Evolutionary conservation across 1,140 invertebrate genomes (phyloP), one percentile per base, ranked within the genome.

Genomic region (Drosophila ogumai): DNA sequence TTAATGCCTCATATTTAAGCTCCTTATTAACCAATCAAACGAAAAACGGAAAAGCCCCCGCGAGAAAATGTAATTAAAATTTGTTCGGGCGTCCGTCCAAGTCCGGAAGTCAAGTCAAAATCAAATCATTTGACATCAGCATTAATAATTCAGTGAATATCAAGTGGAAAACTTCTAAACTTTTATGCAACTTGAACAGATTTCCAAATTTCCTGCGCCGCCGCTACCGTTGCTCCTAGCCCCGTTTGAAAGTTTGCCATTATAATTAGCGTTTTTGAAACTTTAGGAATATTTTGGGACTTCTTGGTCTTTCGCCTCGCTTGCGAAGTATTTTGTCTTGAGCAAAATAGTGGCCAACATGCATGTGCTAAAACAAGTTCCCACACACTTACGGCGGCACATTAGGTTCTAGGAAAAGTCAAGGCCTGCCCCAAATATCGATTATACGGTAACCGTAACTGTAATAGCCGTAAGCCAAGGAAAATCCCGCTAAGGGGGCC

Each of bases 191-290:
- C 66, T 69, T 67, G 41, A 57, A 69, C 68, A 72, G 52, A 72
- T 58, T 71, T 32, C 19, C 41, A 38, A 47, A 32, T 36, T 47
- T 47, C 25, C 17, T n/a, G 34, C 34, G 7, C 15, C 17, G 9
- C 12, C 38, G 31, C 9, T 22, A 7, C 10, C 19, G 15, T 4
- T 5, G 8, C 22, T 17, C 25, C 25, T 28, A 28, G 13, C n/a
- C 34, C 17, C 9, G n/a, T 34, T 56, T 17, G 12, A 36, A 59
- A 72, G 50, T 72, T 71, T 72, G 19, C n/a, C 66, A 32, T 72
- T 71, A 71, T 72, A 72, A 72, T 72, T 58, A 72, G 68, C 66
- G 66, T 41, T 72, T 71, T 66, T n/a, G 28, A 72, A 72, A 73
- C 52, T 73, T 73, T 73, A 50, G 50, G 69, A 72, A 72, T 72